phyloP scores from a whole-genome alignment of 1,140 invertebrate genomes.

The Scaptomyza montana region DNA sequence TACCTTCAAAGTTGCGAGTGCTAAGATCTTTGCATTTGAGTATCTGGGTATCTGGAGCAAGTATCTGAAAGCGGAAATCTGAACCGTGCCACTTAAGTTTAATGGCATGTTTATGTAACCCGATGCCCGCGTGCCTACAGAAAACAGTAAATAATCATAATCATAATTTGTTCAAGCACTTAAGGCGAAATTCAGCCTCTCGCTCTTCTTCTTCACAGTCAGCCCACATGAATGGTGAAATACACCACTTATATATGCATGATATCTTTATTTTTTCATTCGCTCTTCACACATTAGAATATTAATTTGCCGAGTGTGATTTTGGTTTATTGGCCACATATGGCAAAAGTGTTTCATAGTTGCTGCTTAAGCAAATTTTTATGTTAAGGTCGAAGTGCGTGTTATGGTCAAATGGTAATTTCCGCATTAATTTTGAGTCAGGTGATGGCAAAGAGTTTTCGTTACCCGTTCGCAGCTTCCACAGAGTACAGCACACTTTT shows the following conservation, averaged over 20 bases:
- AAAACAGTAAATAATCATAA: conserved; percentile 70
- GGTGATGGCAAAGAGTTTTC: conserved; percentile 22
- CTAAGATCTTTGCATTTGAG: not conserved
- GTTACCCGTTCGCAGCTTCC: conserved; percentile 22
- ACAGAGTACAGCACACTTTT: conserved; percentile 11
- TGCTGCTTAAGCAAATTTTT: conserved; percentile 11
- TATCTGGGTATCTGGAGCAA: not conserved
- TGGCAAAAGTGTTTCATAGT: conserved; percentile 45
- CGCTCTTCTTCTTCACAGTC: not conserved
- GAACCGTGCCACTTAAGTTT: conserved; percentile 66
- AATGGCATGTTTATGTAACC: conserved; percentile 77
- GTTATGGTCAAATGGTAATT: conserved; percentile 46
- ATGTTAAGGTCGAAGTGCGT: conserved; percentile 31
- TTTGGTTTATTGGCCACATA: conserved; percentile 30
- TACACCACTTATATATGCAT: not conserved
- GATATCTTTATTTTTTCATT: too few species aligned
- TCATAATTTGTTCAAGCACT: conserved; percentile 41
- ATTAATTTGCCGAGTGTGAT: conserved; percentile 40
- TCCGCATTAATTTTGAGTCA: conserved; percentile 28
- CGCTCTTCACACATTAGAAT: conserved; percentile 2
- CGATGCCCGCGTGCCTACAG: conserved; percentile 30
- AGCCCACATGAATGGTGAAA: not conserved
- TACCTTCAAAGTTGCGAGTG: conserved; percentile 17
- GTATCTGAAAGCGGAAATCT: conserved; percentile 44
- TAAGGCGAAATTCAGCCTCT: not conserved